A percentile compares a stretch with the other conserved stretches of the same genome.
Conservation (phyloP, 2,888 invertebrate genomes). For the Campoplex nolae region DNA sequence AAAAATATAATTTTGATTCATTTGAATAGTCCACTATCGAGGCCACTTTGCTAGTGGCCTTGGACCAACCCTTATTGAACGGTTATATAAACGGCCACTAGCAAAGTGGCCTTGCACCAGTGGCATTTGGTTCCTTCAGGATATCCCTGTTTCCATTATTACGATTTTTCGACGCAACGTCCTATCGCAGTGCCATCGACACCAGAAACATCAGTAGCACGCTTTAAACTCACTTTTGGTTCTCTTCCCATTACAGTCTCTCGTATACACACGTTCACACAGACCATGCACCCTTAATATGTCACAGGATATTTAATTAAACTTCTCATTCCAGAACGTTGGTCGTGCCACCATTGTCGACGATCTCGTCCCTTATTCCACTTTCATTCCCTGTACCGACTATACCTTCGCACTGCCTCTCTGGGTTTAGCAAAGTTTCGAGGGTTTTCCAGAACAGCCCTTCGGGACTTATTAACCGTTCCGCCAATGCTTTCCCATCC, state of each 20-base stretch:
- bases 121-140: conserved; percentile 68
- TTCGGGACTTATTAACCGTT: conserved; percentile 78
- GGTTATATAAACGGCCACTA: no score
- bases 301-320: conserved; percentile 82
- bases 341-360: conserved; percentile 65
- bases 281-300: conserved; percentile 73
- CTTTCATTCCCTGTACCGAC: conserved; percentile 43
- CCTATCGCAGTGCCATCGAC: conserved; percentile 43
- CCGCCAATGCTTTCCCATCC: conserved; percentile 62
- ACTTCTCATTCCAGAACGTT: conserved; percentile 70
- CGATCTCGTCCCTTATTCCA: conserved; percentile 64
- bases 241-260: conserved; percentile 35
- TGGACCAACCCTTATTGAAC: no score
- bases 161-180: conserved; percentile 4
- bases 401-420: conserved; percentile 39
- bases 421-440: conserved; percentile 79
- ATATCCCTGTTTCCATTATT: conserved; percentile 17
- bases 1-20: neutral
- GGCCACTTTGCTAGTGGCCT: no score
- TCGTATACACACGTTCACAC: conserved; percentile 21
- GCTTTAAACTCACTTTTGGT: conserved; percentile 51
- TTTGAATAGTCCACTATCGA: neutral
- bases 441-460: conserved; percentile 74
- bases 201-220: conserved; percentile 34
- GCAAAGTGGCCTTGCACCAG: conserved; percentile 48